These are phyloP conservation scores for Leptinotarsa haldemani DNA, from an alignment of 2,888 invertebrate genomes.

Conservation along the genomic window DNA sequence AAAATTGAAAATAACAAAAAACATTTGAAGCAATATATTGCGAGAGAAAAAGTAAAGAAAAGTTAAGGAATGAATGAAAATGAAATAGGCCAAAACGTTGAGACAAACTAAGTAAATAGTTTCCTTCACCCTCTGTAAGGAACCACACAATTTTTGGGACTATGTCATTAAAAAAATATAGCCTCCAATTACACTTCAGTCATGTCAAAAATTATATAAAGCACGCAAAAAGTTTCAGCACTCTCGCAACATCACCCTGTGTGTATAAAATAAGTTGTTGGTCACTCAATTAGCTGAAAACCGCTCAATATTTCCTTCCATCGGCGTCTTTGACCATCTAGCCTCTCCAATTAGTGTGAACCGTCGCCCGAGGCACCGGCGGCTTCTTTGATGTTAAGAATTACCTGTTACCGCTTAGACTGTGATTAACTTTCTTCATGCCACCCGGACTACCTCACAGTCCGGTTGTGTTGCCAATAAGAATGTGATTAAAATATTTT, in stretches of 20 bases:
- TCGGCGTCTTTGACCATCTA: constrained; percentile 67
- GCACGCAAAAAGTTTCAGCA: constrained; percentile 15
- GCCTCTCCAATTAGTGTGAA: constrained; percentile 68
- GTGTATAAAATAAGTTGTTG: constrained; percentile 62
- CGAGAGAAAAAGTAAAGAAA: too few relatives aligned
- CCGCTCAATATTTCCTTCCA: constrained; percentile 67
- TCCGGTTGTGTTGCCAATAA: constrained; percentile 56
- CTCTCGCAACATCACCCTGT: constrained; percentile 23
- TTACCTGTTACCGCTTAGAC: constrained; percentile 64
- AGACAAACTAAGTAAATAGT: too few relatives aligned
- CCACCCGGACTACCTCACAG: constrained; percentile 49
- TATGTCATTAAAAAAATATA: background rate
- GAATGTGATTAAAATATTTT: constrained; percentile 63
- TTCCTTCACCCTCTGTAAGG: background rate
- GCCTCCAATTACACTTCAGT: background rate
- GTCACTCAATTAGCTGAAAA: constrained; percentile 67
- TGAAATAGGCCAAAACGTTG: too few relatives aligned
- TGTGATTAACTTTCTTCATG: constrained; percentile 50
- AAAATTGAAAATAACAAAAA: too few relatives aligned
- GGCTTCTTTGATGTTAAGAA: constrained; percentile 66
- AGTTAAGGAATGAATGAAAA: too few relatives aligned
- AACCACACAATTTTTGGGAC: too few relatives aligned
- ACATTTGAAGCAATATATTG: too few relatives aligned
- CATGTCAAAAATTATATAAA: background rate
- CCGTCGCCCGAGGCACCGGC: constrained; percentile 66